phyloP scores from a whole-genome alignment of 2,113 vertebrate genomes.

The Hyperoodon ampullatus region DNA sequence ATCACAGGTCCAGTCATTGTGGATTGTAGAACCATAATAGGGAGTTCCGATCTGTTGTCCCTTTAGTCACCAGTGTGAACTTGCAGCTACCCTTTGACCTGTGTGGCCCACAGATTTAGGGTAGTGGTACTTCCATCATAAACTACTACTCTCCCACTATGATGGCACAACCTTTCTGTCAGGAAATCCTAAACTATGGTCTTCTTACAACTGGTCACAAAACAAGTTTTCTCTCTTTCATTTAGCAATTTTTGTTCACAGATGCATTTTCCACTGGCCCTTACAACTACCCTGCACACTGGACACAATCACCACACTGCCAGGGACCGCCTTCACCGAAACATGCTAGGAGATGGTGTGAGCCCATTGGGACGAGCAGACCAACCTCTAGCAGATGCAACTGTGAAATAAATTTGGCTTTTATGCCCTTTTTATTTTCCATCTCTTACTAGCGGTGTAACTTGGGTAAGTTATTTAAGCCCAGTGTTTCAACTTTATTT shows the following conservation, averaged over 20 bases:
- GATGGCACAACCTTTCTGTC: neutral
- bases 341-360: fast-evolving
- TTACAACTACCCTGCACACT: neutral
- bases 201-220: neutral
- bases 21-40: neutral
- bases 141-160: fast-evolving
- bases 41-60: no score
- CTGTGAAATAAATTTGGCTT: neutral
- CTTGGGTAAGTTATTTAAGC: neutral
- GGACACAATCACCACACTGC: fast-evolving
- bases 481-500: neutral
- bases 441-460: neutral
- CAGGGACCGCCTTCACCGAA: neutral
- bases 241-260: fast-evolving
- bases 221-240: neutral
- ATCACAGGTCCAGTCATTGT: neutral
- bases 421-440: neutral
- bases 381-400: neutral
- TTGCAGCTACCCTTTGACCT: neutral
- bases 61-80: neutral
- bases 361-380: neutral
- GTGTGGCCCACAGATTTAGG: neutral
- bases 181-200: neutral
- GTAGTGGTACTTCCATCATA: neutral
- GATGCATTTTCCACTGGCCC: neutral